These are phyloP conservation scores for Catostylus mosaicus DNA, from an alignment of 30 jellyfish, hydroid and myxozoan genomes.

Conservation along the genomic window DNA sequence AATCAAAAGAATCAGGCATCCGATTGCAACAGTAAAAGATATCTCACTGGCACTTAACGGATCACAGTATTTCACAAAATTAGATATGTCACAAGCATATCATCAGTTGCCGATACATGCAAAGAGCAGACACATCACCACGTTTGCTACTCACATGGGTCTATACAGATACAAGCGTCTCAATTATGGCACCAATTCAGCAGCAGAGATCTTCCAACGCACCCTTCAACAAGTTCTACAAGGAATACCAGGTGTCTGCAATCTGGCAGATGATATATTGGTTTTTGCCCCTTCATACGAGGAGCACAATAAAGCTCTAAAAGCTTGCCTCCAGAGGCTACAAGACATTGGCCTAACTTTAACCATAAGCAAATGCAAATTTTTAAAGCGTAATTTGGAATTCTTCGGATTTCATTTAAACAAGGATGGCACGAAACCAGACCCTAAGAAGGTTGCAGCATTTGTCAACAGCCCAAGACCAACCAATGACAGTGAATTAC, in stretches of 20 bases:
- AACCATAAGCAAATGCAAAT: constrained; percentile 18
- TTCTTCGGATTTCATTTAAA: constrained; percentile 14
- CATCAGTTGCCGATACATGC: no score
- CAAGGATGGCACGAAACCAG: constrained; percentile 31
- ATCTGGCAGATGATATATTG: constrained; percentile 21
- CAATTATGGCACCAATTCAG: constrained; percentile 30
- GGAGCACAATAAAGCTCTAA: neutral
- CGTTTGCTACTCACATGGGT: constrained; percentile 46
- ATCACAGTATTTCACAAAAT: constrained; percentile 17
- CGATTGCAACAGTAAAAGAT: constrained; percentile 37
- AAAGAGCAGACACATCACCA: no score
- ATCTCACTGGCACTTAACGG: constrained; percentile 45
- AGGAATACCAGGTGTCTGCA: constrained; percentile 13
- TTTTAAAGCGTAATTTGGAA: constrained; percentile 20
- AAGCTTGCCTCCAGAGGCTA: neutral
- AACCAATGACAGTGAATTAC: constrained; percentile 7
- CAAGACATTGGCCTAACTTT: constrained; percentile 7
- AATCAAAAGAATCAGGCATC: constrained; percentile 19
- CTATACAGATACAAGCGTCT: constrained; percentile 21
- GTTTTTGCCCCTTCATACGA: neutral
- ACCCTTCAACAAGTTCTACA: constrained; percentile 15
- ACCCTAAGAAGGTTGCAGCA: constrained; percentile 42
- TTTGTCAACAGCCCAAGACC: constrained; percentile 40
- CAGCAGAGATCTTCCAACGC: constrained; percentile 41
- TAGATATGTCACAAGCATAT: constrained; percentile 40